Conservation (phyloP, 2,113 vertebrate genomes). For the Miniopterus natalensis region DNA sequence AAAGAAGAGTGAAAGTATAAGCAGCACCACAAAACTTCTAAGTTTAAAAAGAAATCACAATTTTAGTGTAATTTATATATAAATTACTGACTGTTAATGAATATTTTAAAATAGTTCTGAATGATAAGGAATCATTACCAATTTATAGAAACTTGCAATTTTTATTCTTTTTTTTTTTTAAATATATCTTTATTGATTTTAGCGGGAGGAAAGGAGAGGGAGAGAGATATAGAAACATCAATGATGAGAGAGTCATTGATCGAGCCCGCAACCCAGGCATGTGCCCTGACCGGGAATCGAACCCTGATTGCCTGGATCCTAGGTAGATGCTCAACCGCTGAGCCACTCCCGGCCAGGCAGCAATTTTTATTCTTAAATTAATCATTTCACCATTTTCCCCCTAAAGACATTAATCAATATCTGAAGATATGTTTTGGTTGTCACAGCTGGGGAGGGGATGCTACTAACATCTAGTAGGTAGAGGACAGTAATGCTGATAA, state of each 20-base stretch:
- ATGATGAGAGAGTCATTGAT: no score
- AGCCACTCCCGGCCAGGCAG: no score
- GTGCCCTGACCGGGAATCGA: no score
- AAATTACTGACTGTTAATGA: neutral
- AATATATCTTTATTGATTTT: no score
- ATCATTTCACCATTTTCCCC: neutral
- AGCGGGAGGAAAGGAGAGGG: no score
- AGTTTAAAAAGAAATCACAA: neutral
- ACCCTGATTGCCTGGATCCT: no score
- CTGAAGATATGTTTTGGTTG: neutral
- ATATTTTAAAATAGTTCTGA: constrained; percentile 16
- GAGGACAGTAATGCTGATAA: neutral
- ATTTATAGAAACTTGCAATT: neutral
- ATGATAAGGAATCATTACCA: neutral
- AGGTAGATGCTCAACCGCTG: no score
- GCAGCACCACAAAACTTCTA: neutral
- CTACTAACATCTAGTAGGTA: neutral
- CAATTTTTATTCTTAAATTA: constrained; percentile 7
- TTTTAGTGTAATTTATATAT: constrained; percentile 9
- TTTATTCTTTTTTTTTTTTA: neutral
- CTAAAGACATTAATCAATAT: neutral
- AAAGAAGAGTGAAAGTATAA: neutral
- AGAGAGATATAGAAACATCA: no score
- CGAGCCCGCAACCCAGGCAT: no score
- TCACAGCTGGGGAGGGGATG: neutral